A percentile compares a stretch with the other conserved stretches of the same genome.
Conservation (phyloP, 2,888 invertebrate species). For the Drepana falcataria region DNA sequence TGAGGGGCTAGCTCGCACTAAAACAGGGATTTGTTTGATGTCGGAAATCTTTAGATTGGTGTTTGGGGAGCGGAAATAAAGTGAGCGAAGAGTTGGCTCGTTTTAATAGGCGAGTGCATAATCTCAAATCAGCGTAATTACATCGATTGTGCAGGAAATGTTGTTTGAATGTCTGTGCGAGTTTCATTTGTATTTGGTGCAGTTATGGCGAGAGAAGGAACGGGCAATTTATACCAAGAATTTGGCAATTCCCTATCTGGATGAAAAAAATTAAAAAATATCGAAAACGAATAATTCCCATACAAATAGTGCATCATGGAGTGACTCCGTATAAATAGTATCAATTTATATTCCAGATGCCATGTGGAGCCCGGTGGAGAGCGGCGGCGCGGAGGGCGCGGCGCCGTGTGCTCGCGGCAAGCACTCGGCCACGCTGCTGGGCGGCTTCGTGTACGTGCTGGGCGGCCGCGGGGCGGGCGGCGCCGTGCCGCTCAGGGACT, state of each 20-base stretch:
- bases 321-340: not conserved
- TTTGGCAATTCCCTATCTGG: no score
- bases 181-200: no score
- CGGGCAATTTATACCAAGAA: no score
- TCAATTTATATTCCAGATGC: constrained; percentile 36
- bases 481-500: constrained; percentile 88
- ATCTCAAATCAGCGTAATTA: no score
- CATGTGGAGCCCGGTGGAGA: constrained; percentile 66
- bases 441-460: constrained; percentile 87
- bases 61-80: constrained; percentile 10
- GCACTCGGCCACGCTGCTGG: constrained; percentile 88
- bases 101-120: no score
- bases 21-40: constrained; percentile 25
- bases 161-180: no score
- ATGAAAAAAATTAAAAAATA: no score
- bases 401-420: constrained; percentile 83
- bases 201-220: no score
- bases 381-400: constrained; percentile 45
- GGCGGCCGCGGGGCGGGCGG: constrained; percentile 92
- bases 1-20: constrained; percentile 21
- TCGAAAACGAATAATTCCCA: no score
- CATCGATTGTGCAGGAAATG: no score
- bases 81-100: constrained; percentile 1
- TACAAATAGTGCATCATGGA: no score
- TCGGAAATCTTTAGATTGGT: constrained; percentile 26